A percentile compares a stretch with the other conserved stretches of the same genome.
Conservation (phyloP, 2,797 vertebrate genomes). For the Silurus aristotelis region DNA sequence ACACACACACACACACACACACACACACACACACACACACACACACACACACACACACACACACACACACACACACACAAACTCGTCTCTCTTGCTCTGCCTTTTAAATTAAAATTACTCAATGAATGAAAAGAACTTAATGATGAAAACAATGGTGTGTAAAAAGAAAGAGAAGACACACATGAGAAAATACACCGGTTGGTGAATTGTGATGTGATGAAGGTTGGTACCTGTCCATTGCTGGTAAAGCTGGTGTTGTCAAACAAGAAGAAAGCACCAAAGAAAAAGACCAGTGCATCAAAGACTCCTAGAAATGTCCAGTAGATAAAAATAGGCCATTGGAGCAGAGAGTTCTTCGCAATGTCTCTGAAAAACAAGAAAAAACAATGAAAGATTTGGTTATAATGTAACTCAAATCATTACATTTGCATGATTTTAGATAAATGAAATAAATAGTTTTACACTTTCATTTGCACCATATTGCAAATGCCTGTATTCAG, state of each 20-base stretch:
- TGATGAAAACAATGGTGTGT: slow-evolving; percentile 30
- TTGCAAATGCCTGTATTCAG: no score
- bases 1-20: background rate
- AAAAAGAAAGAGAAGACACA: slow-evolving; percentile 18
- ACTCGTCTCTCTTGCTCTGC: background rate
- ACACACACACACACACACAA: slow-evolving; percentile 8
- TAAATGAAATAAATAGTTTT: no score
- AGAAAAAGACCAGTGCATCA: slow-evolving; percentile 94
- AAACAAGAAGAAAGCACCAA: slow-evolving; percentile 95
- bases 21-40: background rate
- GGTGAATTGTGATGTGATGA: background rate
- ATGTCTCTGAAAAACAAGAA: slow-evolving; percentile 82
- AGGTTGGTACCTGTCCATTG: slow-evolving; percentile 79
- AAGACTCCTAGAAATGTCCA: slow-evolving; percentile 95
- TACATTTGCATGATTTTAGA: no score
- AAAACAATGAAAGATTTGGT: no score
- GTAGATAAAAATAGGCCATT: slow-evolving; percentile 90
- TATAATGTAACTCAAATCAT: no score
- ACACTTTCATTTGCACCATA: no score
- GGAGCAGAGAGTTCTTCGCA: slow-evolving; percentile 90
- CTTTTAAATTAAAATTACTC: slow-evolving; percentile 7
- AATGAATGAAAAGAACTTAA: slow-evolving; percentile 22
- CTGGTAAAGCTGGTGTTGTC: slow-evolving; percentile 92
- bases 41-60: background rate
- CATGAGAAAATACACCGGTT: slow-evolving; percentile 50